phyloP scores from a whole-genome alignment of 2,797 vertebrate species.

The Phrynocephalus guinanensis region DNA sequence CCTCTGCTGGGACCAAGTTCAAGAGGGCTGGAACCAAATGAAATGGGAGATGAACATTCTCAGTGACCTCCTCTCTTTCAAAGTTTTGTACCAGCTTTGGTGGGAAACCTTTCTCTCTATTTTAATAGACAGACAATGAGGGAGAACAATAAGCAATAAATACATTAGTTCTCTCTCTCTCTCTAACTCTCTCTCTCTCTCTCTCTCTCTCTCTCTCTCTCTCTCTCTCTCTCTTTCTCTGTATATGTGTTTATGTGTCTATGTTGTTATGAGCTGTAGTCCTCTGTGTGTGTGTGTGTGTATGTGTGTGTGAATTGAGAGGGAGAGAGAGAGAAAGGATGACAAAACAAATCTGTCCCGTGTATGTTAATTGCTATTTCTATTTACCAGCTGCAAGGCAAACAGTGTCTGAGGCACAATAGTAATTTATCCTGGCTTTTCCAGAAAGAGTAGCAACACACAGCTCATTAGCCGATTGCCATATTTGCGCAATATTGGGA shows the following conservation, averaged over 20 bases:
- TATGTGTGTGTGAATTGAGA: not conserved
- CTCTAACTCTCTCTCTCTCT: too few species aligned
- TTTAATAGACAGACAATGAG: not conserved
- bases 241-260: not conserved
- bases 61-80: not conserved
- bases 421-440: slow-evolving; percentile 17
- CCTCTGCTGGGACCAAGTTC: too few species aligned
- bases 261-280: too few species aligned
- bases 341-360: not conserved
- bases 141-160: not conserved
- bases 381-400: slow-evolving; percentile 3
- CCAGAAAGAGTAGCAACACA: not conserved
- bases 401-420: not conserved
- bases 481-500: not conserved
- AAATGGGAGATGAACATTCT: not conserved
- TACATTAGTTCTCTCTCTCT: too few species aligned
- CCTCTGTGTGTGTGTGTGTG: too few species aligned
- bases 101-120: not conserved
- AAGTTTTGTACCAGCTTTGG: not conserved
- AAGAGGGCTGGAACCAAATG: not conserved
- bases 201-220: too few species aligned
- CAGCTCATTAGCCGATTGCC: slow-evolving; percentile 17
- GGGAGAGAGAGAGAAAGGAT: not conserved
- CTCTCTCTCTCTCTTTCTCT: too few species aligned
- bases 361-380: slow-evolving; percentile 5